These are phyloP conservation scores for Aptenodytes forsteri DNA, from an alignment of 2,113 vertebrate genomes.

Conservation along the genomic window DNA sequence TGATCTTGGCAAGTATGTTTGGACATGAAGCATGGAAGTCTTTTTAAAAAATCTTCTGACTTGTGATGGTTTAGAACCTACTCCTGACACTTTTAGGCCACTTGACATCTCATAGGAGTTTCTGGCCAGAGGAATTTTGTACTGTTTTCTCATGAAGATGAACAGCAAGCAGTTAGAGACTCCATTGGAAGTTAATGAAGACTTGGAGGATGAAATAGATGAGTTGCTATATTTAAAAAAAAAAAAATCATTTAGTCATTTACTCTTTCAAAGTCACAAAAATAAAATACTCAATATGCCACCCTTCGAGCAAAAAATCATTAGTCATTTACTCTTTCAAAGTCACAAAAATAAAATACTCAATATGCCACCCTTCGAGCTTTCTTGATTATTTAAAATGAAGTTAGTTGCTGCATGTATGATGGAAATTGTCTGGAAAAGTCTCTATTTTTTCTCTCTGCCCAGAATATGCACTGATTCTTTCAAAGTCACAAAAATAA, in stretches of 20 bases:
- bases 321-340: no score
- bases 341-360: no score
- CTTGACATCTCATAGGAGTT: neutral
- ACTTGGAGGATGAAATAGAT: neutral
- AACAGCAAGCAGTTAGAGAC: neutral
- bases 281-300: neutral
- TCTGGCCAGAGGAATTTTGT: neutral
- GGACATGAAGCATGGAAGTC: neutral
- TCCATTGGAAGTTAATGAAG: neutral
- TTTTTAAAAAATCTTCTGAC: neutral
- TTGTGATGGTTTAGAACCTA: neutral
- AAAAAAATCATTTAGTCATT: neutral
- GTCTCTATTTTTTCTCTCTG: no score
- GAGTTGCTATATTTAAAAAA: neutral
- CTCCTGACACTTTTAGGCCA: neutral
- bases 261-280: neutral
- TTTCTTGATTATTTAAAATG: no score
- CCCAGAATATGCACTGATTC: no score
- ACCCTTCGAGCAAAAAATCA: rapidly evolving
- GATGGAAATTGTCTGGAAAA: no score
- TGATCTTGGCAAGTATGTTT: neutral
- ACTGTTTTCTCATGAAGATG: neutral
- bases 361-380: no score
- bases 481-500: neutral
- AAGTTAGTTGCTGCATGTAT: no score